Base-by-base conservation (phyloP, 2,888 invertebrate genomes). In the Dorcus parallelipipedus region DNA sequence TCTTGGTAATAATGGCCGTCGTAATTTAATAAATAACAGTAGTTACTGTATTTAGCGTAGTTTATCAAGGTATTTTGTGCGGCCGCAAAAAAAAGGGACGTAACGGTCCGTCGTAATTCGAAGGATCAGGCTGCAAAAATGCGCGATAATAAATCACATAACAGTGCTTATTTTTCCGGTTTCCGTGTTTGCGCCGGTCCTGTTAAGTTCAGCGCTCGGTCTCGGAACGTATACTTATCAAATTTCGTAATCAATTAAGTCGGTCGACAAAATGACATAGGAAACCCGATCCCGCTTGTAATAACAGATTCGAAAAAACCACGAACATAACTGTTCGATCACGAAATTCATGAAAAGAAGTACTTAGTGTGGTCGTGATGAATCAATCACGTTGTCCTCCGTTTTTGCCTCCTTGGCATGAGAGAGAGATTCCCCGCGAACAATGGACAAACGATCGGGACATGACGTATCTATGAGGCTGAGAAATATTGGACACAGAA, bases 281-380 rank as follows among this genome's bases (percentile, higher is more conserved):
- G 9, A n/a, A 17, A 50, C 38, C 26, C 26, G 26, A 33, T 33
- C 5, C 26, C 26, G 26, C 26, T 33, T 20, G 53, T 52, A 55
- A 49, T 59, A 40, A 55, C 48, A 47, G 59, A 59, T 60, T 55
- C 52, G 49, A 49, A 51, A 52, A 61, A 56, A 59, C 58, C 49
- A 53, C 63, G 54, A 59, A 57, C 56, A 52, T 61, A 59, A 58
- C 59, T 59, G 61, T 56, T 48, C 54, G 56, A 58, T 63, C 64
- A 64, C 58, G 60, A 60, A 62, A 62, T 58, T 56, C 54, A 62
- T 52, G 60, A 64, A 64, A 61, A 58, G 55, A 61, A 57, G 43
- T 51, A 52, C 47, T 52, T 51, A 49, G 56, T 55, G 26, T 38
- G 49, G 56, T 64, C 64, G 64, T 62, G 62, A 62, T 62, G 60